Percentiles rank a stretch among this genome's conserved stretches.
Evolutionary conservation across 2,797 vertebrate genomes (phyloP).

Genomic region (Poecilia velifera): DNA sequence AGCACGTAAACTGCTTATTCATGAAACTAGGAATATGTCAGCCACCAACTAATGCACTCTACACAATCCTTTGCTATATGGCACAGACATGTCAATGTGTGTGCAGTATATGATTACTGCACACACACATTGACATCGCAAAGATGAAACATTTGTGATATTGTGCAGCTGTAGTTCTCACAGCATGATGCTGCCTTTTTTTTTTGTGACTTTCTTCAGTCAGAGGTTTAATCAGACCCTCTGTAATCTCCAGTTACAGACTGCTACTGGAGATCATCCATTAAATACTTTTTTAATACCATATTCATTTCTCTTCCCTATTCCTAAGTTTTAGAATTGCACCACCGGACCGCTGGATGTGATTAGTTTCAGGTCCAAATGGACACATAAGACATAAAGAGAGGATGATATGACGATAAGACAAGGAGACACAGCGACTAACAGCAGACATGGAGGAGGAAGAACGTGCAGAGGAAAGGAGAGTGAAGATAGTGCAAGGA

Average conservation of each 20-base stretch:
- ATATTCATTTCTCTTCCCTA: slow-evolving; percentile 22
- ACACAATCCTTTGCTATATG: not conserved
- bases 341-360: slow-evolving; percentile 72
- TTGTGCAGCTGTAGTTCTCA: not conserved
- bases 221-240: not conserved
- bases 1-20: not conserved
- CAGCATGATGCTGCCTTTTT: not conserved
- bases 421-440: slow-evolving; percentile 81
- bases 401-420: slow-evolving; percentile 81
- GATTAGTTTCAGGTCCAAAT: slow-evolving; percentile 81
- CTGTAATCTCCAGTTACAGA: not conserved
- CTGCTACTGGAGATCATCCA: not conserved
- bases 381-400: slow-evolving; percentile 80
- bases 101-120: not conserved
- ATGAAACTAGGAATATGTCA: not conserved
- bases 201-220: not conserved
- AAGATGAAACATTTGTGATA: not conserved
- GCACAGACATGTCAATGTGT: no score
- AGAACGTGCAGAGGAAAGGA: slow-evolving; percentile 47
- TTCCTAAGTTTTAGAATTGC: slow-evolving; percentile 71
- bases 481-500: slow-evolving; percentile 9
- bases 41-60: not conserved
- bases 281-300: not conserved
- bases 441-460: slow-evolving; percentile 62
- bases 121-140: not conserved